These are phyloP conservation scores for Xylota segnis DNA, from an alignment of 2,888 invertebrate genomes.

Conservation along the genomic window DNA sequence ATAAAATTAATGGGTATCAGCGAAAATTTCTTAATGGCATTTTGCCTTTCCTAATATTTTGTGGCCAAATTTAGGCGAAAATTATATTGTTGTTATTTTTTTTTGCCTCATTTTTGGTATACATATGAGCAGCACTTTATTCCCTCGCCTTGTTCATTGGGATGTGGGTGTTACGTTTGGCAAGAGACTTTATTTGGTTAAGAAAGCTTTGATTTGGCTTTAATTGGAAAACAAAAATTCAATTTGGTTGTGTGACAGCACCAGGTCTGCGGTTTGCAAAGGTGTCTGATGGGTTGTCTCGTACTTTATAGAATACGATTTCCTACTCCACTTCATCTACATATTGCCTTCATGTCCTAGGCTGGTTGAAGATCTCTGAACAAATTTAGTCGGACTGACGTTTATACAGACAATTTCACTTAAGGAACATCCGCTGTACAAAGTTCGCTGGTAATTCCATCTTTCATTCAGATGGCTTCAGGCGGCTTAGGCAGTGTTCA, in stretches of 20 bases:
- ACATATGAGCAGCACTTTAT: constrained; percentile 10
- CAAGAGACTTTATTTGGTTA: background rate
- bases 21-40: constrained; percentile 44
- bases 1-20: constrained; percentile 60
- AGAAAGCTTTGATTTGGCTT: background rate
- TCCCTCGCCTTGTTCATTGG: background rate
- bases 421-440: no score
- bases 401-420: no score
- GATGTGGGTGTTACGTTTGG: background rate
- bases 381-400: no score
- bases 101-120: background rate
- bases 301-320: no score
- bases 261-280: background rate
- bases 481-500: no score
- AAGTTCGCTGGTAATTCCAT: no score
- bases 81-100: constrained; percentile 14
- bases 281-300: background rate
- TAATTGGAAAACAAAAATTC: background rate
- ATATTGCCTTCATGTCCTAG: no score
- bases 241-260: background rate
- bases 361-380: no score
- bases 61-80: constrained; percentile 20
- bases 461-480: no score
- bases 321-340: no score
- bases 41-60: constrained; percentile 27